Evolutionary conservation across 2,113 vertebrate species (phyloP).

Genomic region (Hassar affinis): DNA sequence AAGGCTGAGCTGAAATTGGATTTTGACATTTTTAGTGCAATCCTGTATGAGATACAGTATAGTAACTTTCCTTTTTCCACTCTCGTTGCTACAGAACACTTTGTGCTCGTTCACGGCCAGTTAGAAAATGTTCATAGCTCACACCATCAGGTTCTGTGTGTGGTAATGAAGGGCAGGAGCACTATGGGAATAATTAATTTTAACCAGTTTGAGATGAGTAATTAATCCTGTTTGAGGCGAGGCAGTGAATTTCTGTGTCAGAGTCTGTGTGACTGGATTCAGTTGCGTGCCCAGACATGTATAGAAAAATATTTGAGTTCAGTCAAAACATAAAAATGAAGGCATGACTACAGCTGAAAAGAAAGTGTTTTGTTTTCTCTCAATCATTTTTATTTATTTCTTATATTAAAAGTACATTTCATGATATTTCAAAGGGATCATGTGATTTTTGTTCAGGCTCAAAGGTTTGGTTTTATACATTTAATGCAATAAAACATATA

Average conservation of each 20-base stretch:
- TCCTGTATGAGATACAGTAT: no score
- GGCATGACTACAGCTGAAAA: not conserved
- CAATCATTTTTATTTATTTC: not conserved
- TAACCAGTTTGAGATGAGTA: not conserved
- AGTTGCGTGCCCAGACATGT: not conserved
- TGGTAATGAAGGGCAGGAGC: slow-evolving; percentile 3
- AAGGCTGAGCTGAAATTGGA: not conserved
- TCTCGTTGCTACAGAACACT: not conserved
- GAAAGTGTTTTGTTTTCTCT: not conserved
- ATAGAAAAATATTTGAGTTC: not conserved
- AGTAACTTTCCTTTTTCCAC: not conserved
- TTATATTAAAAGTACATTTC: not conserved
- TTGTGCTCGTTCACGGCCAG: not conserved
- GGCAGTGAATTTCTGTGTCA: not conserved
- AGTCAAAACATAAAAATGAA: not conserved
- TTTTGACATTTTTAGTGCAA: not conserved
- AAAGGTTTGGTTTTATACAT: not conserved
- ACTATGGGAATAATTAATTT: slow-evolving; percentile 5
- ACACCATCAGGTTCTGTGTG: not conserved
- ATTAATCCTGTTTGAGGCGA: slow-evolving; percentile 8
- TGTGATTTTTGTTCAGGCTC: no score
- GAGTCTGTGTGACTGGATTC: not conserved
- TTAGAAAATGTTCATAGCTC: not conserved
- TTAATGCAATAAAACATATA: not conserved
- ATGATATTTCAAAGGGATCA: not conserved